Conservation (phyloP, 2,797 vertebrate genomes). For the Urophycis tenuis region DNA sequence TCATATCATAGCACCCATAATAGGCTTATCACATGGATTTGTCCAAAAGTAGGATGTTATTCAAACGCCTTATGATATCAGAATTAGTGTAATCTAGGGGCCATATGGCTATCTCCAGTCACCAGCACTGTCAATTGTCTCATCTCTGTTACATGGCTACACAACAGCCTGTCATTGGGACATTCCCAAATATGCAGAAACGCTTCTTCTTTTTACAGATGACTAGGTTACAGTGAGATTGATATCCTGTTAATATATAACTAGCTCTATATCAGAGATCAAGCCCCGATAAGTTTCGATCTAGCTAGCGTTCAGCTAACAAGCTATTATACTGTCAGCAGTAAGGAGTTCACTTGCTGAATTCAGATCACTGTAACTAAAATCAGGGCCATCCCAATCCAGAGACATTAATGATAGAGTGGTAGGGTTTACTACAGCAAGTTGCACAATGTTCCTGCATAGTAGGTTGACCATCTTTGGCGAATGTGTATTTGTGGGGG, state of each 20-base stretch:
- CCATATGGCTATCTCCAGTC: conserved; percentile 43
- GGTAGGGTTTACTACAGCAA: not conserved
- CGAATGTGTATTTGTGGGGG: not conserved
- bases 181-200: too few species aligned
- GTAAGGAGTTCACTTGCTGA: not conserved
- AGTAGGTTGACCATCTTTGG: not conserved
- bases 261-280: not conserved
- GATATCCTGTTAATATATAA: not conserved
- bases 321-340: not conserved
- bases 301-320: not conserved
- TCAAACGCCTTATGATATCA: conserved; percentile 31
- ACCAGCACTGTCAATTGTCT: not conserved
- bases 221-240: not conserved
- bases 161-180: not conserved
- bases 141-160: conserved; percentile 6
- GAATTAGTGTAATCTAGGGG: conserved; percentile 35
- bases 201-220: too few species aligned
- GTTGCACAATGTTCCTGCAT: not conserved
- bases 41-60: conserved; percentile 27
- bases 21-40: conserved; percentile 28
- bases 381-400: not conserved
- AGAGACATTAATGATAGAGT: not conserved
- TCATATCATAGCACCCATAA: conserved; percentile 39
- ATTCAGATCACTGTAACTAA: not conserved
- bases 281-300: not conserved